phyloP scores from a whole-genome alignment of 2,888 invertebrate genomes.

The Drosophila tanythrix region DNA sequence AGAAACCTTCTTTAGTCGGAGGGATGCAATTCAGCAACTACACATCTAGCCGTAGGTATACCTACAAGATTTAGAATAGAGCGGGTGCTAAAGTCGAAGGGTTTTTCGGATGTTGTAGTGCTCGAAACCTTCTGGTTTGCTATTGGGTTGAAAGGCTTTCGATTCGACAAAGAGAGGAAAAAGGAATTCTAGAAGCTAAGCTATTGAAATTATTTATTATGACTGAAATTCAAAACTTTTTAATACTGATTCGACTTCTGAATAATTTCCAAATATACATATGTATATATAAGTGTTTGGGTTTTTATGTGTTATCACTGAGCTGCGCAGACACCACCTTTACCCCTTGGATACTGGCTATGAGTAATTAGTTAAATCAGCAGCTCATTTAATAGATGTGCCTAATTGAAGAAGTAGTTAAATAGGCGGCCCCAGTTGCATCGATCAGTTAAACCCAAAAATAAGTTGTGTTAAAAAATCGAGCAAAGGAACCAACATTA shows the following conservation, averaged over 20 bases:
- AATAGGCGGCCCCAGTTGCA: conserved; percentile 46
- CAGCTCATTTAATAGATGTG: conserved; percentile 38
- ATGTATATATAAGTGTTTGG: not conserved
- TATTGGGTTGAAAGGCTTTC: not conserved
- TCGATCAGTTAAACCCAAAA: conserved; percentile 52
- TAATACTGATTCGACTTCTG: conserved; percentile 16
- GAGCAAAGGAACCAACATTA: conserved; percentile 38
- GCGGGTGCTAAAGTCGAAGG: conserved; percentile 14
- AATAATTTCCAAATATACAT: conserved; percentile 10
- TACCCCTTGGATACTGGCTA: conserved; percentile 5
- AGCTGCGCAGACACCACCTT: conserved; percentile 10
- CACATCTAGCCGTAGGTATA: conserved; percentile 9
- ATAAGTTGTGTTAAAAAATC: conserved; percentile 30
- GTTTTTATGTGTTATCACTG: conserved; percentile 8
- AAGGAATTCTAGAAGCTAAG: conserved; percentile 4
- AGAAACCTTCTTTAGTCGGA: not conserved
- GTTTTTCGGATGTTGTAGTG: conserved; percentile 2
- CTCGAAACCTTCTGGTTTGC: not conserved
- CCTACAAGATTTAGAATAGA: conserved; percentile 13
- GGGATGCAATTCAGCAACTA: conserved; percentile 13
- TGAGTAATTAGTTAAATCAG: conserved; percentile 14
- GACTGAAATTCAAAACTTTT: conserved; percentile 48
- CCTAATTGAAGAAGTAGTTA: conserved; percentile 30
- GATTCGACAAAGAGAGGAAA: not conserved
- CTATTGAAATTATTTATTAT: conserved; percentile 25